These are phyloP conservation scores for Carollia perspicillata DNA, from an alignment of 2,113 vertebrate species.

Conservation along the genomic window DNA sequence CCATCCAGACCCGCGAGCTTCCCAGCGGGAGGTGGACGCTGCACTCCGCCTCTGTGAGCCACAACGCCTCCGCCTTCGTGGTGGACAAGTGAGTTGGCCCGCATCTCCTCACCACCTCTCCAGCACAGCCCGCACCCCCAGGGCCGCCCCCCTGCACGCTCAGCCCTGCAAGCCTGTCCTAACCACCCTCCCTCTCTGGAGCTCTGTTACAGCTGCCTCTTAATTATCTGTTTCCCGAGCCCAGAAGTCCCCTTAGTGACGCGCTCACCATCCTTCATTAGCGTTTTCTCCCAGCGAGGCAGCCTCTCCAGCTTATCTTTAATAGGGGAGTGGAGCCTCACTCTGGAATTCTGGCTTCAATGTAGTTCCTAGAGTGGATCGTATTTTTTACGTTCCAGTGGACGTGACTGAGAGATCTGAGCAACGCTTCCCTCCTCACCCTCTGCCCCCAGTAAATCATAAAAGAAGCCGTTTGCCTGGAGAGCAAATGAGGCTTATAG, in stretches of 20 bases:
- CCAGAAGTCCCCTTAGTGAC: neutral
- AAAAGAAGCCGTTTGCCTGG: neutral
- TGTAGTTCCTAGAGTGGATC: neutral
- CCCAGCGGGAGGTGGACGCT: slow-evolving; percentile 89
- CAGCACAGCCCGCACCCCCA: rapidly evolving
- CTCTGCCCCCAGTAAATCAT: neutral
- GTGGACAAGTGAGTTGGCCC: slow-evolving; percentile 87
- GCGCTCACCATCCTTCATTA: neutral
- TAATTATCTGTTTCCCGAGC: slow-evolving; percentile 15
- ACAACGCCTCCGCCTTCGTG: slow-evolving; percentile 87
- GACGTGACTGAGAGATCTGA: neutral
- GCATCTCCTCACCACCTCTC: rapidly evolving
- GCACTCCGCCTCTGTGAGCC: slow-evolving; percentile 89
- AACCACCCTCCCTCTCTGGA: neutral
- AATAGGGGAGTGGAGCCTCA: neutral
- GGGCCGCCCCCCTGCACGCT: rapidly evolving
- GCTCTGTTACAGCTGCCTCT: neutral
- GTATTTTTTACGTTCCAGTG: neutral
- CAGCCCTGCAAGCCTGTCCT: neutral
- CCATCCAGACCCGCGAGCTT: slow-evolving; percentile 93
- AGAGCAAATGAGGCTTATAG: neutral
- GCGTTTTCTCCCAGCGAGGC: neutral
- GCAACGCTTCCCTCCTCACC: neutral
- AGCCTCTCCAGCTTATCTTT: neutral
- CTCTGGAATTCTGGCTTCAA: neutral